These are phyloP conservation scores for Mycteria americana DNA, from an alignment of 2,797 vertebrate species.

Conservation along the genomic window DNA sequence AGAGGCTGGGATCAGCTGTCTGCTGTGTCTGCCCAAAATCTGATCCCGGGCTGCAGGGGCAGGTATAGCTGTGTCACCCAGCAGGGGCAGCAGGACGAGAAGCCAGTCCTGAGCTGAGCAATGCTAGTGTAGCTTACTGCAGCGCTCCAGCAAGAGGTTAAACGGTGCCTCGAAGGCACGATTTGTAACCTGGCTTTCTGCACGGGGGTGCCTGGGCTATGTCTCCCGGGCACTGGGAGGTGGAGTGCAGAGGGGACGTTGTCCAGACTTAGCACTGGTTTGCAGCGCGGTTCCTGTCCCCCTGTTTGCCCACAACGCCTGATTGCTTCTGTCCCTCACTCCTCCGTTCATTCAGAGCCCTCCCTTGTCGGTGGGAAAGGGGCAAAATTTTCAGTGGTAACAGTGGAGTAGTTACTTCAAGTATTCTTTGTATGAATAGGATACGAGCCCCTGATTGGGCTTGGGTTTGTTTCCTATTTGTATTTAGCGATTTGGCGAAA, in stretches of 20 bases:
- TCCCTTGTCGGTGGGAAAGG: not conserved
- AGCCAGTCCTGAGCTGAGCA: not conserved
- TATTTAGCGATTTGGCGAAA: not conserved
- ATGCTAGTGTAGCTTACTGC: not conserved
- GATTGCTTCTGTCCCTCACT: rapidly evolving
- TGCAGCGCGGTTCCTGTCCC: not conserved
- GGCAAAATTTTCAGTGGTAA: not conserved
- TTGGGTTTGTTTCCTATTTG: not conserved
- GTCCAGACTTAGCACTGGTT: not conserved
- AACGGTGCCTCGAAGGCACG: not conserved
- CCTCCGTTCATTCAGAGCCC: not conserved
- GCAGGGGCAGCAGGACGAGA: rapidly evolving
- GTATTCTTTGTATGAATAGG: not conserved
- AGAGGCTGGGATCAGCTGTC: not conserved
- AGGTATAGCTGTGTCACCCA: not conserved
- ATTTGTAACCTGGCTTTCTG: not conserved
- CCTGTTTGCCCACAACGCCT: not conserved
- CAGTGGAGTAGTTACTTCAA: not conserved
- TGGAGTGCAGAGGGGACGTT: not conserved
- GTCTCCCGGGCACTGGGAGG: not conserved
- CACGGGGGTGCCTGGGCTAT: rapidly evolving
- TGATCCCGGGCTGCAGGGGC: rapidly evolving
- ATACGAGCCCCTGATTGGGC: not conserved
- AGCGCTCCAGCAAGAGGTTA: not conserved
- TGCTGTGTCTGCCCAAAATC: not conserved